These are phyloP conservation scores for Anser cygnoides DNA, from an alignment of 2,113 vertebrate species.

Conservation along the genomic window DNA sequence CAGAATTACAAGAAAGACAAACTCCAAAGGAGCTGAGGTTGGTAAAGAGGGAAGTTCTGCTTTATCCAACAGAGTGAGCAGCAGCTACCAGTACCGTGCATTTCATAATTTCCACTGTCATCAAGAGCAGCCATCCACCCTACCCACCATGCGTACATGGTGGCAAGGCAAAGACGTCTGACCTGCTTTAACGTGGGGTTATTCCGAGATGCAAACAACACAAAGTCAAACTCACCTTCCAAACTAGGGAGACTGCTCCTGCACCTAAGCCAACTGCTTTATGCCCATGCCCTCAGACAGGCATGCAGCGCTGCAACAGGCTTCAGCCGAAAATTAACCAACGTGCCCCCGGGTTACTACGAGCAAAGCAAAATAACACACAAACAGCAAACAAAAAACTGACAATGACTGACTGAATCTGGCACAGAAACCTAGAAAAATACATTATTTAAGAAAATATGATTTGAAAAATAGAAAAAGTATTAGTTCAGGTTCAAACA, in stretches of 20 bases:
- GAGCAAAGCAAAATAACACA: not conserved
- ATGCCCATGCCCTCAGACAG: not conserved
- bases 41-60: not conserved
- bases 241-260: fast-evolving
- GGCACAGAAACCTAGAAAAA: not conserved
- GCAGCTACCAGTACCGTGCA: fast-evolving
- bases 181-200: fast-evolving
- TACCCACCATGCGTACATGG: fast-evolving
- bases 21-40: not conserved
- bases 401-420: not conserved
- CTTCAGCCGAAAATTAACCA: not conserved
- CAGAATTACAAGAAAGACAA: not conserved
- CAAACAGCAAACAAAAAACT: not conserved
- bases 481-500: not conserved
- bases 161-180: fast-evolving
- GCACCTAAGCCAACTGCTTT: not conserved
- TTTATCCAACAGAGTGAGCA: not conserved
- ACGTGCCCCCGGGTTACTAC: not conserved
- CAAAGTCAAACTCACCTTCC: not conserved
- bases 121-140: not conserved
- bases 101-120: not conserved
- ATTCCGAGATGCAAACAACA: not conserved
- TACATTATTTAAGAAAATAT: not conserved
- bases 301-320: not conserved
- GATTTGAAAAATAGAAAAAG: not conserved